Percentiles rank a stretch among this genome's conserved stretches.
Conservation (phyloP, 2,113 vertebrate genomes). For the Vimba vimba region DNA sequence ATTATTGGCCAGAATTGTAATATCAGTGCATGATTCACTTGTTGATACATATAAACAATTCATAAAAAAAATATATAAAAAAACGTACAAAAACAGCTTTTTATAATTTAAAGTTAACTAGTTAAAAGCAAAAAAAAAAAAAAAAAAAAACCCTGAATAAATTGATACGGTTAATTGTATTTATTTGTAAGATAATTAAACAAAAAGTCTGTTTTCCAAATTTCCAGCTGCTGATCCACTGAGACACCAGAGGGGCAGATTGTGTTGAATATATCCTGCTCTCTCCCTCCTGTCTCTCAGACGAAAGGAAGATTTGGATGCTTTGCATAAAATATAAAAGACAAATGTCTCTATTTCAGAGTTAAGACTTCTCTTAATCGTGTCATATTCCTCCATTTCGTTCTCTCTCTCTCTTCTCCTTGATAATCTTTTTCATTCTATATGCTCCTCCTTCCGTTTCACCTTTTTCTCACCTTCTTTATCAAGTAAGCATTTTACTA, state of each 20-base stretch:
- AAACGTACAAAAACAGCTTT: background rate
- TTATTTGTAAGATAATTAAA: background rate
- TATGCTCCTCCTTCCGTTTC: background rate
- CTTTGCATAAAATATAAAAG: slow-evolving; percentile 46
- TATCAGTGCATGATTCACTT: background rate
- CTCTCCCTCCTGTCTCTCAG: slow-evolving; percentile 29
- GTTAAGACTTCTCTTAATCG: background rate
- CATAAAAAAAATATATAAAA: background rate
- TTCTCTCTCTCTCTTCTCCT: background rate
- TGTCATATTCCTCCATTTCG: background rate
- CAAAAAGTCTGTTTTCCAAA: background rate
- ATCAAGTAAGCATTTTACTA: slow-evolving; percentile 22
- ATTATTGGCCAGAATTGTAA: background rate
- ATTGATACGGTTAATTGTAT: background rate
- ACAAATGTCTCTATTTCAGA: slow-evolving; percentile 28
- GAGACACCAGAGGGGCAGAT: slow-evolving; percentile 67
- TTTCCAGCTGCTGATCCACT: slow-evolving; percentile 57
- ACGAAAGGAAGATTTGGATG: slow-evolving; percentile 28
- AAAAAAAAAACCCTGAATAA: background rate
- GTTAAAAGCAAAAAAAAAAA: background rate
- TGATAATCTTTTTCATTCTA: slow-evolving; percentile 1
- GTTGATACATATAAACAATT: background rate
- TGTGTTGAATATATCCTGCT: slow-evolving; percentile 65
- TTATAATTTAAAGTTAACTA: background rate
- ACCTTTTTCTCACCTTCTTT: slow-evolving; percentile 20